Conservation (phyloP, 2,888 invertebrate species). For the Drosophila recens region DNA sequence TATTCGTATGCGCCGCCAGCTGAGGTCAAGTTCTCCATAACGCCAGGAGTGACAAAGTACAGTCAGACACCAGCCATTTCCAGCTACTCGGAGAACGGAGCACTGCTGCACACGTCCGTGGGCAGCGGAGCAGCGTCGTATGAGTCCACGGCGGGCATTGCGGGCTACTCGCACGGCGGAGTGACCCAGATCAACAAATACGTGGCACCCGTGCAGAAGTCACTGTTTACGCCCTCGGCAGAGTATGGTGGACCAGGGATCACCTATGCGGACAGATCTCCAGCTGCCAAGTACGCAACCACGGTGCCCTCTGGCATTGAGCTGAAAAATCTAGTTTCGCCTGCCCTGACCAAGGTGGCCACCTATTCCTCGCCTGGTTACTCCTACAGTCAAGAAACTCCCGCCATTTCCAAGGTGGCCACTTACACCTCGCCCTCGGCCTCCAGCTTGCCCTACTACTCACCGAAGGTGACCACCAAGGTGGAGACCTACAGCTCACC, state of each 20-base stretch:
- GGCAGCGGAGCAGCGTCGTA: slow-evolving; percentile 79
- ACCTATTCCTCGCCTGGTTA: slow-evolving; percentile 77
- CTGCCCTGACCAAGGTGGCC: slow-evolving; percentile 58
- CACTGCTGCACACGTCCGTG: slow-evolving; percentile 84
- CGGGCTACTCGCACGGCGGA: slow-evolving; percentile 72
- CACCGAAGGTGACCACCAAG: slow-evolving; percentile 84
- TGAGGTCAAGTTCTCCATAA: slow-evolving; percentile 86
- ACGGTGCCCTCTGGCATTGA: slow-evolving; percentile 86
- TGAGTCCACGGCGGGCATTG: slow-evolving; percentile 78
- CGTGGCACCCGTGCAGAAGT: slow-evolving; percentile 74
- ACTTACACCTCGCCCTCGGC: slow-evolving; percentile 61
- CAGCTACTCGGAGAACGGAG: slow-evolving; percentile 82
- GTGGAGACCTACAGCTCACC: slow-evolving; percentile 82
- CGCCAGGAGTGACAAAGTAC: slow-evolving; percentile 79
- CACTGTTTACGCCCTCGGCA: slow-evolving; percentile 78
- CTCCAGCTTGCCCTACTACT: slow-evolving; percentile 53
- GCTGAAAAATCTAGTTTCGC: slow-evolving; percentile 87
- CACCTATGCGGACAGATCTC: slow-evolving; percentile 84
- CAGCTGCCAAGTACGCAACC: slow-evolving; percentile 83
- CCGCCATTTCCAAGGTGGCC: slow-evolving; percentile 69
- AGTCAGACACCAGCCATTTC: slow-evolving; percentile 80
- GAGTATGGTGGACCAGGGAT: slow-evolving; percentile 82
- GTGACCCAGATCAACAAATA: slow-evolving; percentile 72
- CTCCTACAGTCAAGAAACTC: slow-evolving; percentile 74
- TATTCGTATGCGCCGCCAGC: slow-evolving; percentile 87